Evolutionary conservation across 2,113 vertebrate species (phyloP), one percentile per base, ranked within the genome.

Genomic region (Athene cunicularia): DNA sequence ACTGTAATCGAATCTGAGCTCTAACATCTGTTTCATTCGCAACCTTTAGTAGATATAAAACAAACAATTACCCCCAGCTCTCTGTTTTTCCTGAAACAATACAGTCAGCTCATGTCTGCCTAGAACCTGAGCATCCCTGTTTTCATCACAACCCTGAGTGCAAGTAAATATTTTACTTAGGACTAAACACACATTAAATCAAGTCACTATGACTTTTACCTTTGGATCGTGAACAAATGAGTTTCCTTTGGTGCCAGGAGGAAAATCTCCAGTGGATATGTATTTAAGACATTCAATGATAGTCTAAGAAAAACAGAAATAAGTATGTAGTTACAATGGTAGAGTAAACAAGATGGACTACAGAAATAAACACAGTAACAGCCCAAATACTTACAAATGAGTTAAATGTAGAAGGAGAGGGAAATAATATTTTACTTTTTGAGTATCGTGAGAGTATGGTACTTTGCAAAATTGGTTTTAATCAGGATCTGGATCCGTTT

Each of bases 271-370:
- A 75, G 99, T 98, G 88, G 98, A 99, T 90, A 99, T 97, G 75
- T 99, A 99, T 93, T 99, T 99, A 27, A 99, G 98, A 90, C 99
- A 99, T 97, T 99, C 99, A 94, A 99, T 99, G 84, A 99, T 99
- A 73, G 99, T 99, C 99, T 99, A 96, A 75, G 94, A 62, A 97
- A 97, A 97, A 97, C 1, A 95, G 18, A 97, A 98, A 79, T 19
- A 79, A 87, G 17, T 17, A 49, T 18, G 22, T 1, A 41, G n/a
- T 83, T 83, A 88, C 14, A 64, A 76, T 2, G 13, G 58, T 13
- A 55, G 75, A 90, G 39, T 13, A 93, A 85, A 28, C 18, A 72
- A 79, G 62, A 64, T 11, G 12, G 27, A 60, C 55, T 47, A 74
- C 8, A 75, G 16, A n/a, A 41, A 84, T 92, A 75, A 79, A 2